These are phyloP conservation scores for Rhea pennata DNA, from an alignment of 2,113 vertebrate species.

Conservation along the genomic window DNA sequence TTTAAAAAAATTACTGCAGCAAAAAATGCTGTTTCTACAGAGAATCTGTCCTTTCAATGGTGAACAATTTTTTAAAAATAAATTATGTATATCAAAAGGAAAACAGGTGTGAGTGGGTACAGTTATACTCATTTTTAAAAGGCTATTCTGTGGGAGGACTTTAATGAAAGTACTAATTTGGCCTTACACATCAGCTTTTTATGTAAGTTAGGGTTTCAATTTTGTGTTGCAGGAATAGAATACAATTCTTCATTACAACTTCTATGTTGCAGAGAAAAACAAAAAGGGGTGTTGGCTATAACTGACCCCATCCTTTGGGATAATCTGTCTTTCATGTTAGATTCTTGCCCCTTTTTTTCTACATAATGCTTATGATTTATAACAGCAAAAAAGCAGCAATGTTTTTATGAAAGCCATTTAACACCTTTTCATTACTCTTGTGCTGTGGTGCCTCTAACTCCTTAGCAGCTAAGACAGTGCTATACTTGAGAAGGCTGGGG, in stretches of 20 bases:
- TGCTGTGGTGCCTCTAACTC: not conserved
- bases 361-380: not conserved
- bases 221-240: not conserved
- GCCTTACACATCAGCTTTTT: not conserved
- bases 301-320: not conserved
- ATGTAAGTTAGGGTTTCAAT: not conserved
- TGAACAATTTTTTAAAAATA: not conserved
- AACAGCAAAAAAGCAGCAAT: not conserved
- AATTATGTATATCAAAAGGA: not conserved
- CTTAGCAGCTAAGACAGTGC: fast-evolving
- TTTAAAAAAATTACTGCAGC: not conserved
- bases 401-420: not conserved
- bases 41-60: not conserved
- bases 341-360: not conserved
- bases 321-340: not conserved
- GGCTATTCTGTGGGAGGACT: not conserved
- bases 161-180: not conserved
- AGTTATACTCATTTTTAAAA: not conserved
- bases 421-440: not conserved
- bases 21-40: not conserved
- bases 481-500: not conserved
- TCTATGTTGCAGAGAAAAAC: not conserved
- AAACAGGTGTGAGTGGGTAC: not conserved
- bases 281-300: not conserved
- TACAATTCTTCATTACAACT: not conserved